Base-by-base conservation (phyloP, 2,888 invertebrate species). In the Drosophila diplacantha region DNA sequence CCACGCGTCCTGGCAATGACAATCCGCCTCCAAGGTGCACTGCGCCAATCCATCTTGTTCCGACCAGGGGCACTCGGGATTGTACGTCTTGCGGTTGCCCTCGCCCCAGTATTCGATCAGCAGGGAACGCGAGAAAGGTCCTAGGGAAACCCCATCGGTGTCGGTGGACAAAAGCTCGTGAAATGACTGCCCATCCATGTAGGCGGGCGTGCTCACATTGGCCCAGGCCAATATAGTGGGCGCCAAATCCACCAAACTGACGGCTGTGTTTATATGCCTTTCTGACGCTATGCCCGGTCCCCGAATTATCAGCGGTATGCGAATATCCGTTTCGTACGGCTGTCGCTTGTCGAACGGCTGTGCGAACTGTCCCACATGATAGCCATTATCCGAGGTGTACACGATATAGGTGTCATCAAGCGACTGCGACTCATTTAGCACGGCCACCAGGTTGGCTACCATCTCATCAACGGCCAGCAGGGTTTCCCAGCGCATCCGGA, bases 321-420 rank as follows among this genome's bases (percentile, higher is more conserved):
- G 91, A 41, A 96, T 93, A 84, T 97, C 97, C 0, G 95, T 93
- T 85, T 97, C 96, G 87, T 97, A 97, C 0, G 95, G 94, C 81
- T 96, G 96, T 2, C 97, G 90, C 85, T 97, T 97, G 88, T 97
- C 97, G 89, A 92, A 93, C 0, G 96, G 94, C 89, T 95, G 92
- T 3, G 94, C 92, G 88, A 96, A 96, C 89, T 97, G 96, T 12
- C 96, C 96, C 74, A 97, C 90, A 88, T 97, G 97, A 87, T 93
- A 97, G 22, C 97, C 97, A 88, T 97, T 96, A 85, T 97, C 97
- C 0, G 96, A 96, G 0, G 96, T 94, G 79, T 92, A 95, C 51
- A 97, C 91, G 0, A 97, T 85, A 78, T 93, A 96, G 0, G 97
- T 97, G 73, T 95, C 91, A 1, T 94, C 89, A 6, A 95, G 81